These are phyloP conservation scores for Triplophysa rosa DNA, from an alignment of 2,113 vertebrate species.

Conservation along the genomic window DNA sequence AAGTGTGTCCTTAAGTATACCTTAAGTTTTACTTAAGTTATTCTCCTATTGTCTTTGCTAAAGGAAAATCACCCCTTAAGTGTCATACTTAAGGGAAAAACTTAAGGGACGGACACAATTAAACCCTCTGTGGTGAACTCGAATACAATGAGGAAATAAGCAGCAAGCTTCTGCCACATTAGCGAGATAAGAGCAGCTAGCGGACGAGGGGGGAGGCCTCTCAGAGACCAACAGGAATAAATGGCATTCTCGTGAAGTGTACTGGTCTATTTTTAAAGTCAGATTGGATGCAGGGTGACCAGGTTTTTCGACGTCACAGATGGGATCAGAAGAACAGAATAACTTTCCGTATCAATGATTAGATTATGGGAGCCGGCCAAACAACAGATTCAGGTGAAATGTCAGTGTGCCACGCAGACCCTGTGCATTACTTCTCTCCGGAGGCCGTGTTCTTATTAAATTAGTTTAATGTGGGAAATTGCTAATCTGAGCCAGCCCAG, in stretches of 20 bases:
- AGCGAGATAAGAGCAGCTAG: constrained; percentile 11
- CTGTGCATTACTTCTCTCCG: constrained; percentile 21
- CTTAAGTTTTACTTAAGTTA: too few relatives aligned
- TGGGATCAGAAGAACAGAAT: constrained; percentile 61
- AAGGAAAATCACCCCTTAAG: too few relatives aligned
- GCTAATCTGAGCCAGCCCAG: constrained; percentile 67
- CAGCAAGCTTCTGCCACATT: constrained; percentile 25
- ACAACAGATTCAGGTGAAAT: constrained; percentile 42
- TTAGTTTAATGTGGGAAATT: constrained; percentile 69
- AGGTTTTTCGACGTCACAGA: constrained; percentile 63
- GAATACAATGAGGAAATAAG: constrained; percentile 34
- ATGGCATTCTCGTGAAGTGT: constrained; percentile 48
- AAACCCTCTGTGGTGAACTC: constrained; percentile 9
- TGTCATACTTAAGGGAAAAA: too few relatives aligned
- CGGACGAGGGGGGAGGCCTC: constrained; percentile 29
- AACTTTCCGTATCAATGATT: constrained; percentile 66
- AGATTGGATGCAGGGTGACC: constrained; percentile 53
- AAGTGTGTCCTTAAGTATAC: too few relatives aligned
- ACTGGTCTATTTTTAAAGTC: constrained; percentile 69
- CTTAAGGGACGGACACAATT: constrained; percentile 3
- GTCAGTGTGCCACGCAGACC: constrained; percentile 23
- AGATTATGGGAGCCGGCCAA: constrained; percentile 61
- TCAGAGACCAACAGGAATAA: constrained; percentile 52
- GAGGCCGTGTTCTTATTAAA: constrained; percentile 63
- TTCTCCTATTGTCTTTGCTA: too few relatives aligned